Conservation (phyloP, 2,113 vertebrate species). For the Coreoperca whiteheadi region DNA sequence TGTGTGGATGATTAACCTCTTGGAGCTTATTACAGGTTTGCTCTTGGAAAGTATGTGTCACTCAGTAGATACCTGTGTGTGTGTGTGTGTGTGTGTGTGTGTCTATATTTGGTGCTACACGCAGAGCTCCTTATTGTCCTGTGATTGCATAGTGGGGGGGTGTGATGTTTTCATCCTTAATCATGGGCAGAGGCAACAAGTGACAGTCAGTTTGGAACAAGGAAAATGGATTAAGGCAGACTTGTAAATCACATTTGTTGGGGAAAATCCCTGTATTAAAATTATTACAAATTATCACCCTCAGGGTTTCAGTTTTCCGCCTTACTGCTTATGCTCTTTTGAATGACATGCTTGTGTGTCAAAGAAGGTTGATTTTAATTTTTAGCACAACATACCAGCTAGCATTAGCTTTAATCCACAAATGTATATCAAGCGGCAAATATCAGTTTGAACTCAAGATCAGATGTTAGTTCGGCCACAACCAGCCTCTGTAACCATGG, state of each 20-base stretch:
- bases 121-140: neutral
- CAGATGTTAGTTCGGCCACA: conserved; percentile 41
- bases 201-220: neutral
- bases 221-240: neutral
- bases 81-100: no score
- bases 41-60: conserved; percentile 10
- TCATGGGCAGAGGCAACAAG: neutral
- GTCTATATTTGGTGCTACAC: conserved; percentile 1
- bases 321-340: neutral
- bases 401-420: neutral
- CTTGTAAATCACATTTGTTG: neutral
- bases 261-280: neutral
- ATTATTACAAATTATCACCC: neutral
- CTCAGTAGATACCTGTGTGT: neutral
- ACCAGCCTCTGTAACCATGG: conserved; percentile 57
- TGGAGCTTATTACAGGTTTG: conserved; percentile 24
- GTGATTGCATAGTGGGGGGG: neutral
- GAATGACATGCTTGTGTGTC: neutral
- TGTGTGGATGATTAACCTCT: conserved; percentile 24
- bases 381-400: neutral
- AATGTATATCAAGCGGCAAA: neutral
- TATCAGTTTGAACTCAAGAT: no score
- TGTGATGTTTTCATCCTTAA: neutral
- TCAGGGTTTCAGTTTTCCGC: neutral
- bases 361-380: neutral